Evolutionary conservation across 2,888 invertebrate species (phyloP).

Genomic region (Melieria crassipennis): DNA sequence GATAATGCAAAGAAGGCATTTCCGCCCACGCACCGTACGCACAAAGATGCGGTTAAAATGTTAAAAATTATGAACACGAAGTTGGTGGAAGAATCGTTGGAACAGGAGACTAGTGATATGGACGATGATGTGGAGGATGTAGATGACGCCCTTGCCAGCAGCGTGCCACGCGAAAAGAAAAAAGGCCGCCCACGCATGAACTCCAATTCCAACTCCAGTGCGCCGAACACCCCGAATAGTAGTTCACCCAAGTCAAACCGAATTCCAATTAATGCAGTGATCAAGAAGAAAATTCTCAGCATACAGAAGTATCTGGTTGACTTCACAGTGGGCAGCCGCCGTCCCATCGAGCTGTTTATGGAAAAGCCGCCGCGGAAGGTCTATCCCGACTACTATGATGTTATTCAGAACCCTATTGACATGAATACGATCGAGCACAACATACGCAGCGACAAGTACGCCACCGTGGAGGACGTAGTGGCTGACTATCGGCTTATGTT

Average conservation of each 20-base stretch:
- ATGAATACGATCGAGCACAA: constrained; percentile 93
- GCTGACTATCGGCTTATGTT: constrained; percentile 95
- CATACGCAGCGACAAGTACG: constrained; percentile 87
- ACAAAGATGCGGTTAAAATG: constrained; percentile 86
- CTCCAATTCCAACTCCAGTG: constrained; percentile 52
- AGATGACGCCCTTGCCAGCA: constrained; percentile 33
- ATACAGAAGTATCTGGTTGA: constrained; percentile 81
- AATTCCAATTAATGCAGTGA: constrained; percentile 57
- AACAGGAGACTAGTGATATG: constrained; percentile 56
- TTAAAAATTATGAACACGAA: constrained; percentile 86
- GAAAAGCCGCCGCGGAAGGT: constrained; percentile 94
- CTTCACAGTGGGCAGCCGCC: constrained; percentile 79
- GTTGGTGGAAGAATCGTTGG: constrained; percentile 67
- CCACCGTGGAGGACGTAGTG: constrained; percentile 84
- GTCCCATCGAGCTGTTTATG: constrained; percentile 92
- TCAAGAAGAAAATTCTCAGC: constrained; percentile 82
- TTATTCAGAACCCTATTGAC: constrained; percentile 93
- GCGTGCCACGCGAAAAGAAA: constrained; percentile 49
- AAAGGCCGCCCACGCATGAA: constrained; percentile 61
- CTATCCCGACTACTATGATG: constrained; percentile 95
- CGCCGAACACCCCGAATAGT: constrained; percentile 47
- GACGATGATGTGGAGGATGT: constrained; percentile 52
- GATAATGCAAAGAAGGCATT: constrained; percentile 96
- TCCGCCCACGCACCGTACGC: constrained; percentile 80
- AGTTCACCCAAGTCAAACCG: constrained; percentile 57